These are phyloP conservation scores for Microctonus hyperodae DNA, from an alignment of 2,888 invertebrate genomes.

Conservation along the genomic window DNA sequence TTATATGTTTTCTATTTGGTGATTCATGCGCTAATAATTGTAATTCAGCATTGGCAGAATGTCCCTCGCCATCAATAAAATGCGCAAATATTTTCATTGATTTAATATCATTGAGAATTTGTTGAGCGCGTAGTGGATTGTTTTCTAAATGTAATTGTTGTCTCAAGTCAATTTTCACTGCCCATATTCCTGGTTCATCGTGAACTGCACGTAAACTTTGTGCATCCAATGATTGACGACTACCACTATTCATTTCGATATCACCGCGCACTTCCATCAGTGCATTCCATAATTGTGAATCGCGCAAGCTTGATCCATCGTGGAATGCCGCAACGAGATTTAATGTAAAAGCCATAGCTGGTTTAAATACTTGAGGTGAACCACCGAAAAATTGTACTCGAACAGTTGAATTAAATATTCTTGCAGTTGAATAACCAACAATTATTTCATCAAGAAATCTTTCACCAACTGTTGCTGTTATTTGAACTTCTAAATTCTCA, in stretches of 20 bases:
- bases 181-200: conserved; percentile 80
- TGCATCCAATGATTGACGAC: conserved; percentile 71
- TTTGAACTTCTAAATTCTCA: conserved; percentile 81
- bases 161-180: conserved; percentile 79
- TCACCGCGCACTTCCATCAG: conserved; percentile 73
- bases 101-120: conserved; percentile 72
- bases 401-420: conserved; percentile 88
- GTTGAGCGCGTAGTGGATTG: conserved; percentile 67
- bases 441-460: conserved; percentile 84
- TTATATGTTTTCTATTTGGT: conserved; percentile 81
- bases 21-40: conserved; percentile 82
- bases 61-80: conserved; percentile 74
- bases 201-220: conserved; percentile 71
- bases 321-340: conserved; percentile 89
- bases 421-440: conserved; percentile 85
- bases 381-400: conserved; percentile 87
- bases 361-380: conserved; percentile 93
- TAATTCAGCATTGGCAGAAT: conserved; percentile 73
- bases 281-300: conserved; percentile 71
- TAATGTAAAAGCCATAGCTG: conserved; percentile 85
- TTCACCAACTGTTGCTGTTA: conserved; percentile 88
- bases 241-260: conserved; percentile 70
- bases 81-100: conserved; percentile 74
- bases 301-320: conserved; percentile 83
- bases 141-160: conserved; percentile 71